A percentile compares a stretch with the other conserved stretches of the same genome.
Evolutionary conservation across 2,113 vertebrate species (phyloP).

Genomic region (Suricata suricatta): DNA sequence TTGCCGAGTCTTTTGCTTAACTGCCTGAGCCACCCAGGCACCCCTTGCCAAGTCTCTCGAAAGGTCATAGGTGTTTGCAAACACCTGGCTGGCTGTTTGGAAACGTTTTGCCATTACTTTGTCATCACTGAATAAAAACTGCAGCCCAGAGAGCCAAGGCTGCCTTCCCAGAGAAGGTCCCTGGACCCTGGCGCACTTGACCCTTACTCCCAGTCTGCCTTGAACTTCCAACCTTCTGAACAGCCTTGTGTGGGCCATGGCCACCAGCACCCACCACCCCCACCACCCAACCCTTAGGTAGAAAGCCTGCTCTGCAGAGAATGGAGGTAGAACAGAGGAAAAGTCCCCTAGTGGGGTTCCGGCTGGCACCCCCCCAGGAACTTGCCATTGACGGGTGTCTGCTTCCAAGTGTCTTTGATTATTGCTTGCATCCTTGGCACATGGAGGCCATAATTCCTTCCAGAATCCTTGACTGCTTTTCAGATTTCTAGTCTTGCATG

Average conservation of each 20-base stretch:
- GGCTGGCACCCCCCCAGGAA: background rate
- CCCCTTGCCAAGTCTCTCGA: background rate
- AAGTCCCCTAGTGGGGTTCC: background rate
- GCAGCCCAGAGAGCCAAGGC: background rate
- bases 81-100: background rate
- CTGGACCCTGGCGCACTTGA: background rate
- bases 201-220: background rate
- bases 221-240: background rate
- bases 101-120: background rate
- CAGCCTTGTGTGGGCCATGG: background rate
- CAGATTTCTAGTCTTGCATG: background rate
- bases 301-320: background rate
- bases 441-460: background rate
- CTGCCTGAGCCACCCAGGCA: no score
- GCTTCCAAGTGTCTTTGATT: background rate
- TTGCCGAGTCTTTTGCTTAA: background rate
- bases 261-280: background rate
- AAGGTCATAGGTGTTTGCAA: background rate
- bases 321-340: background rate
- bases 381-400: background rate
- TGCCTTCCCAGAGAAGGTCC: background rate
- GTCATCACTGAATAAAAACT: background rate
- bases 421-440: background rate
- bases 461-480: background rate
- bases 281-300: fast-evolving